A percentile compares a stretch with the other conserved stretches of the same genome.
These are phyloP conservation scores for Drosophila kuntzei DNA, from an alignment of 2,888 invertebrate species.

Conservation along the genomic window DNA sequence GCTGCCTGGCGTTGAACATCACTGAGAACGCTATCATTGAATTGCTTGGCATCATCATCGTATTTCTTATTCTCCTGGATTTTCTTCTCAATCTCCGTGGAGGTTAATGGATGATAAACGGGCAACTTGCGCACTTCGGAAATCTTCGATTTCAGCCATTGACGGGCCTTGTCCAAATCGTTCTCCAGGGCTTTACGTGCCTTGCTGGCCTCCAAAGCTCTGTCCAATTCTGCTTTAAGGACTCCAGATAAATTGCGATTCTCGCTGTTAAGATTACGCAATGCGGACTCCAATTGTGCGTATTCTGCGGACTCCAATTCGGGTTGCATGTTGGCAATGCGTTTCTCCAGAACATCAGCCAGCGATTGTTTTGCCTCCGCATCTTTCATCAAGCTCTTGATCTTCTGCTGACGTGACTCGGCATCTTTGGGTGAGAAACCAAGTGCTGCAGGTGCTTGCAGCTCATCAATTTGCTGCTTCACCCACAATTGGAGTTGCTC, in stretches of 20 bases:
- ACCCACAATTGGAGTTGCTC: constrained; percentile 93
- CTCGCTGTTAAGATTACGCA: constrained; percentile 90
- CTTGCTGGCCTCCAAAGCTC: constrained; percentile 89
- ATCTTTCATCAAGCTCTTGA: constrained; percentile 92
- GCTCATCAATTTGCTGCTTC: constrained; percentile 89
- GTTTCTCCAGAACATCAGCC: constrained; percentile 93
- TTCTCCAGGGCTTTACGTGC: constrained; percentile 91
- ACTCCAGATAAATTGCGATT: constrained; percentile 91
- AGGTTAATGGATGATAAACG: constrained; percentile 92
- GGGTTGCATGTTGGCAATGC: constrained; percentile 92
- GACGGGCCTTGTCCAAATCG: constrained; percentile 91
- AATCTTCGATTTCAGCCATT: constrained; percentile 92
- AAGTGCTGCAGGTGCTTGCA: constrained; percentile 89
- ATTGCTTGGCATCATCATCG: constrained; percentile 91
- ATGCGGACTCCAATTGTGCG: constrained; percentile 90
- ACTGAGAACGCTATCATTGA: constrained; percentile 90
- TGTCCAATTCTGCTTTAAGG: constrained; percentile 91
- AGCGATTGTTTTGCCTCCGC: constrained; percentile 93
- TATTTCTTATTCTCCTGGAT: constrained; percentile 91
- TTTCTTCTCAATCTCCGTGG: constrained; percentile 93
- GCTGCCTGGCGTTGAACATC: constrained; percentile 92
- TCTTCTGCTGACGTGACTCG: constrained; percentile 90
- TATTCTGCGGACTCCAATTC: constrained; percentile 95
- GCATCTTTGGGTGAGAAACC: constrained; percentile 92
- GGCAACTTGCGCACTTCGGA: constrained; percentile 91